Evolutionary conservation across 2,797 vertebrate genomes (phyloP), one percentile per base, ranked within the genome.

Genomic region (Phrynocephalus guinanensis): DNA sequence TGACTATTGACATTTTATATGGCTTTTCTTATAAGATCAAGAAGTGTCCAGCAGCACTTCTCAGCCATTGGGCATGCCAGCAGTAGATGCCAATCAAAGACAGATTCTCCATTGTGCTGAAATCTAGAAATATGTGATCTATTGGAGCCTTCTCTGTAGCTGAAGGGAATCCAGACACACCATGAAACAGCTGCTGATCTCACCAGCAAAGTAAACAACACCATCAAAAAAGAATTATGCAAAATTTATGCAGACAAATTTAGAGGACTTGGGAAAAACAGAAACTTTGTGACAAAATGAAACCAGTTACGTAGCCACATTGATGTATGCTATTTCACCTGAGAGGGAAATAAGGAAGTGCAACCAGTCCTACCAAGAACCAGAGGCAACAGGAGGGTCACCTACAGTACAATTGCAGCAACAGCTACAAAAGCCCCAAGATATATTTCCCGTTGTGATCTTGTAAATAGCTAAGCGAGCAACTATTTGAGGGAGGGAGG

Each of bases 111-210:
- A 50, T n/a, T 83, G n/a, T 56, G n/a, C 18, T 73, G 33, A 83
- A 84, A 73, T 22, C 22, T 33, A 28, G 28, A 73, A 73, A 33
- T 60, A 26, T 68, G 16, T 5, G 24, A 11, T 15, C 50, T 78
- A 67, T 24, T 28, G 15, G 28, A 77, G 20, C n/a, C 9, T 48
- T 50, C 60, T 85, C 0, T 30, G 44, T 13, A 78, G 60, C 73
- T 85, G 75, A 50, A 77, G 44, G 20, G 60, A 67, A 85, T 50
- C 78, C 10, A 26, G 63, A 56, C 28, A 67, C 9, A 5, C 18
- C 67, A n/a, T 68, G 75, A 85, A 77, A 78, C 83, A 77, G 28
- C 63, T 78, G 73, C 50, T 84, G 52, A 56, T 33, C 52, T 73
- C 38, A 84, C 52, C 52, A 56, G 73, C 24, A 60, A 38, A 75